Conservation (phyloP, 2,888 invertebrate genomes). For the Rugalucina vietnamica region DNA sequence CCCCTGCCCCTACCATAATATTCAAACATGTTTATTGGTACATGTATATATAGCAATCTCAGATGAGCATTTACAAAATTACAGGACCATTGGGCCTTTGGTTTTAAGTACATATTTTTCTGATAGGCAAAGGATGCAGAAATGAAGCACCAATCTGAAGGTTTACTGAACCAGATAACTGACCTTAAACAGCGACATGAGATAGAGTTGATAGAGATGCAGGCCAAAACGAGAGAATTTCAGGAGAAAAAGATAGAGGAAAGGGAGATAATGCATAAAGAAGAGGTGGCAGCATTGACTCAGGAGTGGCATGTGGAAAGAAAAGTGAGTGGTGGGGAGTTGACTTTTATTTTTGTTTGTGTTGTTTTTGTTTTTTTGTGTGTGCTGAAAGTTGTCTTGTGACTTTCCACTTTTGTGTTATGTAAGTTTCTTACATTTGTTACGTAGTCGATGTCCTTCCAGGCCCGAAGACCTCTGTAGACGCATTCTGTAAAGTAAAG, state of each 20-base stretch:
- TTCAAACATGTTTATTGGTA: too few species aligned
- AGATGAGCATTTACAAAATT: too few species aligned
- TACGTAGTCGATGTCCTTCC: too few species aligned
- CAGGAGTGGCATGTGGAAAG: conserved; percentile 76
- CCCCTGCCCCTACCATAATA: too few species aligned
- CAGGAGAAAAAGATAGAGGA: conserved; percentile 62
- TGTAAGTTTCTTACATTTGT: too few species aligned
- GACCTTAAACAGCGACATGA: conserved; percentile 70
- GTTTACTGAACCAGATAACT: conserved; percentile 69
- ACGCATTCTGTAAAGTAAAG: too few species aligned
- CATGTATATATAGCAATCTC: too few species aligned
- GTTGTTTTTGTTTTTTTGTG: not conserved
- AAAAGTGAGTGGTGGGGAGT: conserved; percentile 45
- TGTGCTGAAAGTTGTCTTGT: too few species aligned
- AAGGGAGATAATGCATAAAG: conserved; percentile 67
- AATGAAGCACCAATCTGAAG: conserved; percentile 54
- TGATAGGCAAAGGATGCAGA: conserved; percentile 71
- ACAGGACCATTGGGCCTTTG: too few species aligned
- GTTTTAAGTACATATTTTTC: too few species aligned
- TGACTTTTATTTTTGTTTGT: not conserved
- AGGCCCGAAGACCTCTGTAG: too few species aligned
- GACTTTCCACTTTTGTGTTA: too few species aligned
- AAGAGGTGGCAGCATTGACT: conserved; percentile 73
- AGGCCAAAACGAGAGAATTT: conserved; percentile 4
- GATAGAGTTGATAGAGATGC: conserved; percentile 65